Evolutionary conservation across 2,888 invertebrate genomes (phyloP), one percentile per base, ranked within the genome.

Genomic region (Ophioninae sp.): DNA sequence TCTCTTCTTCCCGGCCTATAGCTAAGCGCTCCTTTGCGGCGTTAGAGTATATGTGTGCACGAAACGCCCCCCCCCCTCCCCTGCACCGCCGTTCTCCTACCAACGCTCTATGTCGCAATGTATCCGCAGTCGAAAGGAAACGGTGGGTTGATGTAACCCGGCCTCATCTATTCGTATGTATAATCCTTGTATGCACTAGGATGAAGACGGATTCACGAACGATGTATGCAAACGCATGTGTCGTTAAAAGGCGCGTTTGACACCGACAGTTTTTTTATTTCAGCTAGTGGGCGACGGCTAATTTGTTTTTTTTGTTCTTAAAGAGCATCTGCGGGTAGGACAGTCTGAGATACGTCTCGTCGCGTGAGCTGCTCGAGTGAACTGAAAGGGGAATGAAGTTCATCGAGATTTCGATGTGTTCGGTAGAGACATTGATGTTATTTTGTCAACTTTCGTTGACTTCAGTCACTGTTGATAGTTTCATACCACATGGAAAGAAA

Each of bases 81-180:
- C 69, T 68, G 44, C 44, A 10, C 44, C 87, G 84, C 74, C 81
- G n/a, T n/a, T n/a, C n/a, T n/a, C n/a, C n/a, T n/a, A n/a, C n/a
- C n/a, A n/a, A n/a, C 85, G 84, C 85, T 87, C 88, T 86, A 90
- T 92, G 92, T 91, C 92, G 92, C 92, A 92, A 92, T 91, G 92
- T 89, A 91, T 92, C 92, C 86, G 92, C 92, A 92, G 92, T 91
- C 88, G 87, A 87, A 89, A 89, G 81, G 82, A 83, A 79, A 80
- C 44, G 13, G 44, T 44, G 44, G 44, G 44, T 44, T 13, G 44
- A 44, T 44, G 13, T 44, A 44, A 44, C 44, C 44, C 44, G 44
- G 79, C 81, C 37, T 57, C 39, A n/a, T n/a, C 64, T 64, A 7
- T 44, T 20, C 61, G 17, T 64, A 75, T 23, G 56, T 44, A 61